These are phyloP conservation scores for Melanophora roralis DNA, from an alignment of 2,888 invertebrate species.

Conservation along the genomic window DNA sequence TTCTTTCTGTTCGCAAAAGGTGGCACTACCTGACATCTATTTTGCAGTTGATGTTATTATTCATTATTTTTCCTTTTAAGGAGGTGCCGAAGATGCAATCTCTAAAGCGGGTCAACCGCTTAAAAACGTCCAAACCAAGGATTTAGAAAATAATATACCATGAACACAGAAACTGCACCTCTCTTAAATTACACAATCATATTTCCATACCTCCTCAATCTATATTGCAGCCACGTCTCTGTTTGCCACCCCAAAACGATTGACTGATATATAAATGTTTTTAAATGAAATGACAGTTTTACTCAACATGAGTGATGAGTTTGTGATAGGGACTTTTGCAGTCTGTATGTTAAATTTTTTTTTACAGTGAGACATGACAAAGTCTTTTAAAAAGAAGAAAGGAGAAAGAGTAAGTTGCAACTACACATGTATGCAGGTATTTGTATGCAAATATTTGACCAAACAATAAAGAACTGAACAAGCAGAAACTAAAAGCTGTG, in stretches of 20 bases:
- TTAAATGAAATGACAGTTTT: slow-evolving; percentile 57
- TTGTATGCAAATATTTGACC: slow-evolving; percentile 59
- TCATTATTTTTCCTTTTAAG: too few species aligned
- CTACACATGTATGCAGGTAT: slow-evolving; percentile 22
- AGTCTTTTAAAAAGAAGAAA: slow-evolving; percentile 27
- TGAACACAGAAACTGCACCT: too few species aligned
- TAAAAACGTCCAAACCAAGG: too few species aligned
- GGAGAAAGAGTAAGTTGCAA: slow-evolving; percentile 21
- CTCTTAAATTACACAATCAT: too few species aligned
- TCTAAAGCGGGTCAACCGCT: too few species aligned
- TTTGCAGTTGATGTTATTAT: too few species aligned
- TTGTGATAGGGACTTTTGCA: slow-evolving; percentile 55
- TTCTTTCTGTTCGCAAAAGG: too few species aligned
- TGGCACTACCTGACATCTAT: too few species aligned
- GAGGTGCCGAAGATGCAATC: too few species aligned
- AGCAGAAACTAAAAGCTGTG: slow-evolving; percentile 14
- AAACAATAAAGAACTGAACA: slow-evolving; percentile 56
- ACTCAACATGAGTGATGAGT: slow-evolving; percentile 56
- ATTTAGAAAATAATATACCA: too few species aligned
- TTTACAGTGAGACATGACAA: slow-evolving; percentile 38
- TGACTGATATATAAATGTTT: slow-evolving; percentile 63
- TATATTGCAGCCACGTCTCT: slow-evolving; percentile 9
- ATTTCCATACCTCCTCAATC: not conserved
- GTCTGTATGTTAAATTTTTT: slow-evolving; percentile 1
- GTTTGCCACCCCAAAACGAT: slow-evolving; percentile 58